Percentiles rank a stretch among this genome's conserved stretches.
Evolutionary conservation across 1,140 invertebrate species (phyloP).

Genomic region (Lucilia cuprina): DNA sequence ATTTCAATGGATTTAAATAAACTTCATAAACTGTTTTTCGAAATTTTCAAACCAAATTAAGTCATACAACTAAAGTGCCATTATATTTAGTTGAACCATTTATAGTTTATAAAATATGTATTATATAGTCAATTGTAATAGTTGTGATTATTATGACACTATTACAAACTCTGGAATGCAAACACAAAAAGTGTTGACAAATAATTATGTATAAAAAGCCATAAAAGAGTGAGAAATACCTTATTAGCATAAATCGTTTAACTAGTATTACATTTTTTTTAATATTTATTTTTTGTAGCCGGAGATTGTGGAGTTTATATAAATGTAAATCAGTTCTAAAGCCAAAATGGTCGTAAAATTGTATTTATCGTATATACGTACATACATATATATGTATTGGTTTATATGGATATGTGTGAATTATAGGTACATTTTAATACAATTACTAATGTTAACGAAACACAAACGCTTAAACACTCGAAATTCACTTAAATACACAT

Average conservation of each 20-base stretch:
- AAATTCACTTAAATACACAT: not conserved
- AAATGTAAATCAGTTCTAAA: conserved; percentile 15
- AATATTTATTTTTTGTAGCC: too few species aligned
- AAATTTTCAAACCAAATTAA: too few species aligned
- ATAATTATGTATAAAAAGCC: not conserved
- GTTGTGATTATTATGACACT: not conserved
- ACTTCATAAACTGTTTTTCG: too few species aligned
- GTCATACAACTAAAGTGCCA: too few species aligned
- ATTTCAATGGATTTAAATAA: too few species aligned
- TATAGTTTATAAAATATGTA: not conserved
- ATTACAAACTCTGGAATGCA: not conserved
- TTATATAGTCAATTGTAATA: not conserved
- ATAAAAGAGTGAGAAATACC: not conserved
- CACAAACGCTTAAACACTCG: not conserved
- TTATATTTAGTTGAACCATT: not conserved
- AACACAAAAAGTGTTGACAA: conserved; percentile 13
- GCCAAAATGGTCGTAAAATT: conserved; percentile 19
- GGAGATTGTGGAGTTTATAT: not conserved
- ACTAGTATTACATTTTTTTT: not conserved
- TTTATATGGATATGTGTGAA: too few species aligned
- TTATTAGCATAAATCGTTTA: conserved; percentile 31
- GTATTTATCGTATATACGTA: conserved; percentile 20
- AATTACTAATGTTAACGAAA: conserved; percentile 28
- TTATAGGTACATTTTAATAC: conserved; percentile 21
- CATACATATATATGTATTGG: conserved; percentile 23